A percentile compares a stretch with the other conserved stretches of the same genome.
These are phyloP conservation scores for Acanthochromis polyacanthus DNA, from an alignment of 2,113 vertebrate genomes.

Conservation along the genomic window DNA sequence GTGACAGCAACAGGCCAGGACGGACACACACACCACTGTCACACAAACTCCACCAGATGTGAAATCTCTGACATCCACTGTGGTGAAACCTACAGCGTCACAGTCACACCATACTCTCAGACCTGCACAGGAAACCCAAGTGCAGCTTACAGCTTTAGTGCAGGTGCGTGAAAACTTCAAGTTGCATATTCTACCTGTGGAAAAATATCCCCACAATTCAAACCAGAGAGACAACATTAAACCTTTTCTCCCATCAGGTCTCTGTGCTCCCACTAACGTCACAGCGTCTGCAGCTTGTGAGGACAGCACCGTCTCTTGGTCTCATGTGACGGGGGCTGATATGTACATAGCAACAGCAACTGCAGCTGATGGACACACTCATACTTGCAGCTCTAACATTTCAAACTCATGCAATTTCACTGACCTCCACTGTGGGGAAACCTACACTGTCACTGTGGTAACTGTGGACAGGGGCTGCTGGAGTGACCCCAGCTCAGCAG, in stretches of 20 bases:
- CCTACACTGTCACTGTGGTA: conserved; percentile 69
- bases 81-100: conserved; percentile 71
- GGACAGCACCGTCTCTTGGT: conserved; percentile 70
- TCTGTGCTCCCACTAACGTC: conserved; percentile 68
- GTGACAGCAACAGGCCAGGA: conserved; percentile 46
- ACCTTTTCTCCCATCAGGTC: conserved; percentile 50
- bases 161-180: conserved; percentile 55
- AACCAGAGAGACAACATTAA: not conserved
- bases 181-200: not conserved
- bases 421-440: conserved; percentile 71
- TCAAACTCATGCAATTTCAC: conserved; percentile 69
- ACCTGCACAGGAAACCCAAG: conserved; percentile 68
- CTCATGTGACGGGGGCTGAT: conserved; percentile 59
- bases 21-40: conserved; percentile 51
- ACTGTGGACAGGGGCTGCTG: conserved; percentile 68
- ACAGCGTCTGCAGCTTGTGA: conserved; percentile 49
- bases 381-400: conserved; percentile 67
- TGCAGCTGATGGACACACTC: conserved; percentile 57
- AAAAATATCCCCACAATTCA: not conserved
- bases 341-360: conserved; percentile 71
- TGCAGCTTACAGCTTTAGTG: conserved; percentile 46
- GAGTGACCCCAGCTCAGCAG: conserved; percentile 59
- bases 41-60: conserved; percentile 58
- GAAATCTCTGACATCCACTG: conserved; percentile 66
- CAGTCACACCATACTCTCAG: conserved; percentile 62